phyloP scores from a whole-genome alignment of 2,113 vertebrate species.

The Coregonus clupeaformis region DNA sequence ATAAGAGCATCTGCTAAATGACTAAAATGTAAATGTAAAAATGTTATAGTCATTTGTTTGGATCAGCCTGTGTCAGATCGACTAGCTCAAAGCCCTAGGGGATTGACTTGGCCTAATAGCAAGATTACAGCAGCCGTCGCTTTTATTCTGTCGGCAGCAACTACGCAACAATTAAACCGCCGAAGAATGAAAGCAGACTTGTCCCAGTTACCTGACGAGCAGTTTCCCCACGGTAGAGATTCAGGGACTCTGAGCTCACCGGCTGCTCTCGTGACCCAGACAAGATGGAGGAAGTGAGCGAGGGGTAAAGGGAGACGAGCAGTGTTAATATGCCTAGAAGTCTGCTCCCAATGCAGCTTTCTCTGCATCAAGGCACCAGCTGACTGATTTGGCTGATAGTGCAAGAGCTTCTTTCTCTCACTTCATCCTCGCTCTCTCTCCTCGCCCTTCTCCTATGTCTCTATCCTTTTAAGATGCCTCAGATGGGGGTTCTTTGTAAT shows the following conservation, averaged over 20 bases:
- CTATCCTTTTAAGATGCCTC: constrained; percentile 2
- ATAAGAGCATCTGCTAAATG: no score
- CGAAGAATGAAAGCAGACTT: constrained; percentile 13
- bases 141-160: constrained; percentile 14
- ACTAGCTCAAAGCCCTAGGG: constrained; percentile 11
- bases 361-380: constrained; percentile 64
- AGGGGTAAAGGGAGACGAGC: constrained; percentile 45
- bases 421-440: constrained; percentile 11
- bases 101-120: constrained; percentile 28
- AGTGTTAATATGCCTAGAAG: constrained; percentile 71
- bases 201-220: constrained; percentile 23
- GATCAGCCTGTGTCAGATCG: constrained; percentile 4
- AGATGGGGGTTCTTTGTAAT: constrained; percentile 27
- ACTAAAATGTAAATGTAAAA: no score
- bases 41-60: neutral
- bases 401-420: constrained; percentile 44
- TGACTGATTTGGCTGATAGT: constrained; percentile 60
- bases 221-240: constrained; percentile 10
- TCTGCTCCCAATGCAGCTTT: constrained; percentile 55
- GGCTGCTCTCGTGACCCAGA: constrained; percentile 39
- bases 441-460: constrained; percentile 24
- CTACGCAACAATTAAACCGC: constrained; percentile 3
- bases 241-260: constrained; percentile 31
- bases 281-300: constrained; percentile 5
- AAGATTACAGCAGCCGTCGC: constrained; percentile 13